These are phyloP conservation scores for Macrosiphum euphorbiae DNA, from an alignment of 2,888 invertebrate genomes.

Conservation along the genomic window DNA sequence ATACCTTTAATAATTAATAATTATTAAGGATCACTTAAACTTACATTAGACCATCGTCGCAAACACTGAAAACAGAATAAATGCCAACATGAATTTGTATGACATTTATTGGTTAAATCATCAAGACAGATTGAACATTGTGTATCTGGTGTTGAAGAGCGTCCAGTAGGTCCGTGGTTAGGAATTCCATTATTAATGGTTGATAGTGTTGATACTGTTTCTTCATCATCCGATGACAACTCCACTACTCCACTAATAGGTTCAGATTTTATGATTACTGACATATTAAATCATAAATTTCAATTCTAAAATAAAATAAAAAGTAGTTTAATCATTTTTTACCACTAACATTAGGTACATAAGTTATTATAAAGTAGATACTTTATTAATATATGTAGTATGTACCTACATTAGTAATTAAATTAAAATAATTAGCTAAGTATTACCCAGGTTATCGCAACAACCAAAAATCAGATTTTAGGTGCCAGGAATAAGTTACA, in stretches of 20 bases:
- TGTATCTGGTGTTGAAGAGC: conserved; percentile 80
- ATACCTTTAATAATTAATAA: not conserved
- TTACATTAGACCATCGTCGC: conserved; percentile 90
- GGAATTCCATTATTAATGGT: not conserved
- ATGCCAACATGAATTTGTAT: conserved; percentile 92
- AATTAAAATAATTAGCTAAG: not conserved
- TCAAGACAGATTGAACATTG: conserved; percentile 95
- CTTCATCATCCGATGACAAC: conserved; percentile 48
- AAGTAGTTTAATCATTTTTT: not conserved
- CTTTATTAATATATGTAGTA: no score
- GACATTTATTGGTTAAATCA: conserved; percentile 87
- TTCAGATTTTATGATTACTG: conserved; percentile 29
- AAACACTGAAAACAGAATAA: conserved; percentile 95
- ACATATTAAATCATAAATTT: conserved; percentile 30
- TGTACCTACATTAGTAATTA: not conserved
- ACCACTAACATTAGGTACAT: not conserved
- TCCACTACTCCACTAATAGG: not conserved
- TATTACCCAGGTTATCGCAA: not conserved
- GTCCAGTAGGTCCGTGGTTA: conserved; percentile 69
- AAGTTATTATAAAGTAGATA: not conserved
- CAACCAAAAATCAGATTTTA: not conserved
- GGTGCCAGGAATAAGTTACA: not conserved
- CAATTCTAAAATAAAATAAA: conserved; percentile 29
- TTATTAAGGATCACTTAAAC: conserved; percentile 26
- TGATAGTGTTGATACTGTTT: not conserved